Evolutionary conservation across 2,113 vertebrate species (phyloP), one percentile per base, ranked within the genome.

Genomic region (Melospiza melodia): DNA sequence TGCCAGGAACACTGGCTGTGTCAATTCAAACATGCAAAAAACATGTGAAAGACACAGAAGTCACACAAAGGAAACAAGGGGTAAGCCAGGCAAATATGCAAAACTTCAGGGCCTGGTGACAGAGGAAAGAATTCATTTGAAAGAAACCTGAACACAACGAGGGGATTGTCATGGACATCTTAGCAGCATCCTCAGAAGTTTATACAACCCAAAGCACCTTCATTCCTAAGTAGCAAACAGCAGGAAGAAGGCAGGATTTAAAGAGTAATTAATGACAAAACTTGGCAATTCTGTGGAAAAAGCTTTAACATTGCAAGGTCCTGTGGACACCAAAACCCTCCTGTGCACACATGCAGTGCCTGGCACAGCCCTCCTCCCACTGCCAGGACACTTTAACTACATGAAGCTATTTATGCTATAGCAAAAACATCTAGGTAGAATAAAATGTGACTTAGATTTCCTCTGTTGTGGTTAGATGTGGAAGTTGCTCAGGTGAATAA

Each of bases 401-500:
- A 24, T 4, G 33, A 72, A 15, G 37, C 5, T 31, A 59, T 55
- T 59, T 43, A 52, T 0, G 0, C 6, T 20, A 11, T 0, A 74
- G 57, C 18, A 74, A 43, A 74, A 71, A 59, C 8, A 48, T 3
- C 24, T 6, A 71, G 19, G 51, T 62, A 44, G 58, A 62, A 44
- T 9, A 71, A 86, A 77, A 62, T 1, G 2, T 12, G 28, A 84
- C 39, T 58, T 8, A 24, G 8, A 12, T 67, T 67, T 55, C 84
- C 66, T 82, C 15, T 87, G 39, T 6, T 19, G 33, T 37, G 37
- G 33, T 46, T 17, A 15, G 27, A 48, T 67, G 51, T 44, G 54
- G 41, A 21, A 75, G 24, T 6, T 87, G 74, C 39, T 54, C 57
- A 52, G 23, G 30, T 5, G 20, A 80, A 84, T 22, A 68, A 57